phyloP scores from a whole-genome alignment of 2,888 invertebrate genomes.

The Drosophila rubida region DNA sequence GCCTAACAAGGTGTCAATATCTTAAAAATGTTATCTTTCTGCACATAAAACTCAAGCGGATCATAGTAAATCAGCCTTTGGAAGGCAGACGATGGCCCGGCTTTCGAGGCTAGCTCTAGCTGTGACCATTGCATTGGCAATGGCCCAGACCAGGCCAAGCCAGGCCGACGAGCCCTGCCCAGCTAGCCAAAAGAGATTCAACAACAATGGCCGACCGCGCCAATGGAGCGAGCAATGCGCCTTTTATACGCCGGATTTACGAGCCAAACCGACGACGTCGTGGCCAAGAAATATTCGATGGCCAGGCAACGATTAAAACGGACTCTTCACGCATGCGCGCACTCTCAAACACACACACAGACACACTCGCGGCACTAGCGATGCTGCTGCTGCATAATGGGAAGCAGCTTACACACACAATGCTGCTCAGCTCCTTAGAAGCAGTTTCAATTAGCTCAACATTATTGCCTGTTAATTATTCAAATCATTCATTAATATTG shows the following conservation, averaged over 20 bases:
- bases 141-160: background rate
- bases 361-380: constrained; percentile 41
- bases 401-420: constrained; percentile 18
- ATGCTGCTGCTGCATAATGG: constrained; percentile 50
- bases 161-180: constrained; percentile 17
- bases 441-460: no score
- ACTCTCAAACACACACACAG: constrained; percentile 52
- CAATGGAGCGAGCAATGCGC: constrained; percentile 74
- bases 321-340: constrained; percentile 82
- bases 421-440: constrained; percentile 24
- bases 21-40: constrained; percentile 82
- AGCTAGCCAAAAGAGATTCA: constrained; percentile 32
- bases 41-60: constrained; percentile 82
- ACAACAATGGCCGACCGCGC: constrained; percentile 70
- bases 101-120: constrained; percentile 5
- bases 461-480: no score
- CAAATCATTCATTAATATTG: no score
- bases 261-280: constrained; percentile 77
- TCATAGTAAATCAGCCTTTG: constrained; percentile 83
- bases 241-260: constrained; percentile 78
- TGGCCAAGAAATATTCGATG: constrained; percentile 78
- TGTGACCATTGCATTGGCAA: background rate
- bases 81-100: constrained; percentile 57
- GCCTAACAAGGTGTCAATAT: constrained; percentile 84
- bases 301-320: constrained; percentile 80